phyloP scores from a whole-genome alignment of 1,140 invertebrate species.

The Chlorops oryzae region DNA sequence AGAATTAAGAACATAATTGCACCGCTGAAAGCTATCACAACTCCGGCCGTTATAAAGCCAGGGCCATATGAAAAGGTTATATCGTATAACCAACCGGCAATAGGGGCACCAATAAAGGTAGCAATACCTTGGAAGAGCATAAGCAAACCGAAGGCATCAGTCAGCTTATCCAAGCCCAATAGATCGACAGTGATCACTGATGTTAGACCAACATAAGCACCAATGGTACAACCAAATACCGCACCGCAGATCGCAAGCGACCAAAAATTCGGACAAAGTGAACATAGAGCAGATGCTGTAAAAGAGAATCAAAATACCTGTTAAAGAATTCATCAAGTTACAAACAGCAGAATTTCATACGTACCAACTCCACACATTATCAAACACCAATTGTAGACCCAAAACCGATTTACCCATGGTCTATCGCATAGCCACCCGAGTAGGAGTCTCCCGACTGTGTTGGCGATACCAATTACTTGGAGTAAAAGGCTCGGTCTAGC shows the following conservation, averaged over 20 bases:
- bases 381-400: slow-evolving; percentile 82
- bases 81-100: slow-evolving; percentile 77
- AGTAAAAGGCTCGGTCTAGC: slow-evolving; percentile 61
- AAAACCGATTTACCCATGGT: slow-evolving; percentile 78
- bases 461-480: slow-evolving; percentile 75
- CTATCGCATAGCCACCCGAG: slow-evolving; percentile 82
- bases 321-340: no score
- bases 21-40: slow-evolving; percentile 78
- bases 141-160: slow-evolving; percentile 88
- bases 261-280: slow-evolving; percentile 63
- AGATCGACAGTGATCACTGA: slow-evolving; percentile 85
- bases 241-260: slow-evolving; percentile 70
- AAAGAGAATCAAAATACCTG: slow-evolving; percentile 39
- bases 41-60: slow-evolving; percentile 76
- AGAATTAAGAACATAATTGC: slow-evolving; percentile 84
- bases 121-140: slow-evolving; percentile 88
- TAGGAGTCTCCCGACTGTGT: slow-evolving; percentile 80
- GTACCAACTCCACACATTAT: slow-evolving; percentile 77
- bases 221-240: slow-evolving; percentile 81
- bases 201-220: slow-evolving; percentile 88
- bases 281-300: slow-evolving; percentile 73
- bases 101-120: slow-evolving; percentile 79
- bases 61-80: slow-evolving; percentile 68
- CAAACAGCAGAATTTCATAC: no score
- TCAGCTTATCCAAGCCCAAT: slow-evolving; percentile 77